Evolutionary conservation across 2,113 vertebrate genomes (phyloP), one percentile per base, ranked within the genome.

Genomic region (Hypanus sabinus): DNA sequence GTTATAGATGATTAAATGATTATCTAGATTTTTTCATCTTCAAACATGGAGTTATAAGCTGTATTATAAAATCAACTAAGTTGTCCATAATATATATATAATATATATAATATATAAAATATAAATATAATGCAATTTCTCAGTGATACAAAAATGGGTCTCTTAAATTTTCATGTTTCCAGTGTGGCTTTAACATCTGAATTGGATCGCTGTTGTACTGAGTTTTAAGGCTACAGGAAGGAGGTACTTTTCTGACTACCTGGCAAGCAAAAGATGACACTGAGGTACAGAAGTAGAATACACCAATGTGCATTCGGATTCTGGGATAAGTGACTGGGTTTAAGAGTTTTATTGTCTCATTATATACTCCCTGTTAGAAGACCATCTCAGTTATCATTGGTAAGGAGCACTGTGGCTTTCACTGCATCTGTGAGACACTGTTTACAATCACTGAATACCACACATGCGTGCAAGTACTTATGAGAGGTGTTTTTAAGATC

Each of bases 31-130:
- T 11, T 27, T 93, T 33, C 38, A 27, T 73, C 91, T 73, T 36
- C 27, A 73, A 70, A 73, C 46, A 75, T 55, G 70, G 68, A 20
- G 22, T 27, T 38, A 73, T 46, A 88, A 46, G 90, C 36, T 73
- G 70, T 14, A 73, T 46, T 73, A 93, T 73, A 93, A 36, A 73
- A 38, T 93, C 91, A 30, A 93, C 70, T 33, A 46, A 93, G 91
- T 70, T 30, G 68, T 73, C 85, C 91, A 27, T 20, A 46, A 93
- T 30, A 73, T 93, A 93, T 93, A 93, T 93, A 93, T 55, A 73
- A 92, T 88, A 91, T 70, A 65, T 38, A 65, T 65, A 73, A 73
- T 70, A 65, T 38, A 65, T 65, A 73, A 73, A 73, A 88, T 87
- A 87, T 88, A 88, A 88, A 88, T 88, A 88, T 18, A 33, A 65